Percentiles rank a stretch among this genome's conserved stretches.
These are phyloP conservation scores for Spatulosminthurus flaviceps DNA, from an alignment of 2,888 invertebrate genomes.

Conservation along the genomic window DNA sequence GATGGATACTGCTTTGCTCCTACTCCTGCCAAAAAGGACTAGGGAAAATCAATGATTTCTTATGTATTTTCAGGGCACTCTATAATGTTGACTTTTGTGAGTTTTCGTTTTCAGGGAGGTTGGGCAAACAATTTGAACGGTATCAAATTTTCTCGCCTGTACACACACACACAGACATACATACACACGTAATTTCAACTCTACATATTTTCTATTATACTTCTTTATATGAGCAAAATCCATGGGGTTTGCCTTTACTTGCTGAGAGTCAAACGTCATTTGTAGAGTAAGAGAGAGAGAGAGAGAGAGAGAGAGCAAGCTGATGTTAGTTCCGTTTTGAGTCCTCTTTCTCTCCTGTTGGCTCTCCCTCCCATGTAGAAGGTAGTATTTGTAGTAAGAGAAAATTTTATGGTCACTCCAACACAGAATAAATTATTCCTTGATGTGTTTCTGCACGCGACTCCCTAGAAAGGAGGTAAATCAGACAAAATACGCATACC, in stretches of 20 bases:
- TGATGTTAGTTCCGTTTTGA: constrained; percentile 5
- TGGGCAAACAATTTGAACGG: constrained; percentile 31
- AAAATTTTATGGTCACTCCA: constrained; percentile 49
- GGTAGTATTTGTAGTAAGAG: constrained; percentile 2
- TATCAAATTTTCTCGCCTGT: constrained; percentile 30
- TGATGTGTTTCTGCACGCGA: constrained; percentile 46
- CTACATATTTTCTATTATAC: no score
- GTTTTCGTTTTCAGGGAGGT: constrained; percentile 22
- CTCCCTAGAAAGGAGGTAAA: constrained; percentile 9
- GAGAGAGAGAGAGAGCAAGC: no score
- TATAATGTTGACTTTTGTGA: constrained; percentile 40
- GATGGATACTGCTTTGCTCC: constrained; percentile 20
- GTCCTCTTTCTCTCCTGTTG: not conserved
- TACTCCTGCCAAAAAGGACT: not conserved
- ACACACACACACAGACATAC: no score
- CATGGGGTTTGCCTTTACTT: not conserved
- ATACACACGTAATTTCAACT: no score
- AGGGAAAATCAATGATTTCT: constrained; percentile 39
- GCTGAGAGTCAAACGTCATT: not conserved
- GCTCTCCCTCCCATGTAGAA: constrained; percentile 18
- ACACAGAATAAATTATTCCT: constrained; percentile 45
- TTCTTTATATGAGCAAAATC: no score
- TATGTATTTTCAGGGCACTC: constrained; percentile 36
- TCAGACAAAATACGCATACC: not conserved
- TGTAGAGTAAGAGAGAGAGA: no score